These are phyloP conservation scores for Magallana ariakensis DNA, from an alignment of 1,140 invertebrate genomes.

Conservation along the genomic window DNA sequence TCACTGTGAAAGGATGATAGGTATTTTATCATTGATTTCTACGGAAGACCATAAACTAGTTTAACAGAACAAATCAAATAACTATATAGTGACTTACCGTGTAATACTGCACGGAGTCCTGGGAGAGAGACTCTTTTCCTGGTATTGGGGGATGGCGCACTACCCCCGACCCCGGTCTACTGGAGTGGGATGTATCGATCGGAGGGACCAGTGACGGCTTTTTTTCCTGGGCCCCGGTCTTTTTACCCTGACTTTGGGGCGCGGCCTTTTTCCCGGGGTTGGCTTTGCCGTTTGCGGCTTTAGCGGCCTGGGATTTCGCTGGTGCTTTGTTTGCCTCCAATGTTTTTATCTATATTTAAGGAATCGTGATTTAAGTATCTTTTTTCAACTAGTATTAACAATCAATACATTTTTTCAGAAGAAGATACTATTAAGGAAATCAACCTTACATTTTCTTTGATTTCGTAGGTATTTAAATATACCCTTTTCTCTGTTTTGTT, in stretches of 20 bases:
- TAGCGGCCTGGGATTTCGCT: constrained; percentile 1
- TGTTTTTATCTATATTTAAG: neutral
- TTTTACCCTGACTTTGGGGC: constrained; percentile 6
- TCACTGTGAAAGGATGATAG: too few relatives aligned
- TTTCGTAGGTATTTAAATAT: too few relatives aligned
- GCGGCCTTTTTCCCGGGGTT: constrained; percentile 7
- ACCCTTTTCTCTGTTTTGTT: too few relatives aligned
- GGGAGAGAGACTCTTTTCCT: constrained; percentile 40
- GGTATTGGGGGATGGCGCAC: constrained; percentile 50
- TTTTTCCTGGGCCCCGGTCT: neutral
- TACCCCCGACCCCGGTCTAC: neutral
- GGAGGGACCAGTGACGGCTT: constrained; percentile 3
- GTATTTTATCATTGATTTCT: too few relatives aligned
- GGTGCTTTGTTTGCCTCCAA: neutral
- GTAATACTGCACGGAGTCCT: constrained; percentile 54
- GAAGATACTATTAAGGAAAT: too few relatives aligned
- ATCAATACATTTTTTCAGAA: too few relatives aligned
- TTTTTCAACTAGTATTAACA: too few relatives aligned
- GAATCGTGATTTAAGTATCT: too few relatives aligned
- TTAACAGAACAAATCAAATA: too few relatives aligned
- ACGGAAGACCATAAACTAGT: too few relatives aligned
- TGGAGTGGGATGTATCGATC: neutral
- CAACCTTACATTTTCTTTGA: too few relatives aligned
- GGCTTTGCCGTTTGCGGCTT: neutral
- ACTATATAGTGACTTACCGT: constrained; percentile 29